Conservation (phyloP, 2,797 vertebrate species). For the Prunella strophiata region DNA sequence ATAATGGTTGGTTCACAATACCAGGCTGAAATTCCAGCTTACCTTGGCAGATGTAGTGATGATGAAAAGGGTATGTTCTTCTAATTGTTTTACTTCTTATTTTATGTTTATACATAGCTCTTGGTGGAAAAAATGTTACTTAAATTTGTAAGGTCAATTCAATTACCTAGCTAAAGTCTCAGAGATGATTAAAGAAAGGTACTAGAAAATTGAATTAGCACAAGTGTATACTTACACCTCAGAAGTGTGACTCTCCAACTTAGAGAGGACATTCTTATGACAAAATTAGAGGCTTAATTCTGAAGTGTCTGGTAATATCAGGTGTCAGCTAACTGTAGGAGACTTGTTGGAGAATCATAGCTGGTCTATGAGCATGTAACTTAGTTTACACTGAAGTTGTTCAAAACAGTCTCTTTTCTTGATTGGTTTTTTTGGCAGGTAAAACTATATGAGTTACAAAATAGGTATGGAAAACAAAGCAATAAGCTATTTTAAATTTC, state of each 20-base stretch:
- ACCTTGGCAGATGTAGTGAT: conserved; percentile 83
- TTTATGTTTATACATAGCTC: neutral
- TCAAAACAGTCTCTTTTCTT: neutral
- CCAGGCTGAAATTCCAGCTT: conserved; percentile 93
- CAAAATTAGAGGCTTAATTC: neutral
- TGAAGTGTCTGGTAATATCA: neutral
- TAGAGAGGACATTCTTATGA: neutral
- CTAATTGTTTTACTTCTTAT: neutral
- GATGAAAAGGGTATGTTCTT: conserved; percentile 82
- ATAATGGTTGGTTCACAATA: conserved; percentile 96
- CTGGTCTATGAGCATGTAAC: neutral
- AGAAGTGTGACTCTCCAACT: neutral
- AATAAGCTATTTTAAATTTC: neutral
- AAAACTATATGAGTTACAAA: neutral
- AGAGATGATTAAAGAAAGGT: neutral
- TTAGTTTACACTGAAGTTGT: neutral
- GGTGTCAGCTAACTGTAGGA: neutral
- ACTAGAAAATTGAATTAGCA: neutral
- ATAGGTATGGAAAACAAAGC: neutral
- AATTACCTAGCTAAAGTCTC: neutral
- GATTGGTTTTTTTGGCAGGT: neutral
- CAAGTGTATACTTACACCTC: neutral
- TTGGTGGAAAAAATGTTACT: neutral
- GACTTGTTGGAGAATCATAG: neutral
- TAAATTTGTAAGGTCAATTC: neutral